These are phyloP conservation scores for Lithophane ornitopus DNA, from an alignment of 2,888 invertebrate genomes.

Conservation along the genomic window DNA sequence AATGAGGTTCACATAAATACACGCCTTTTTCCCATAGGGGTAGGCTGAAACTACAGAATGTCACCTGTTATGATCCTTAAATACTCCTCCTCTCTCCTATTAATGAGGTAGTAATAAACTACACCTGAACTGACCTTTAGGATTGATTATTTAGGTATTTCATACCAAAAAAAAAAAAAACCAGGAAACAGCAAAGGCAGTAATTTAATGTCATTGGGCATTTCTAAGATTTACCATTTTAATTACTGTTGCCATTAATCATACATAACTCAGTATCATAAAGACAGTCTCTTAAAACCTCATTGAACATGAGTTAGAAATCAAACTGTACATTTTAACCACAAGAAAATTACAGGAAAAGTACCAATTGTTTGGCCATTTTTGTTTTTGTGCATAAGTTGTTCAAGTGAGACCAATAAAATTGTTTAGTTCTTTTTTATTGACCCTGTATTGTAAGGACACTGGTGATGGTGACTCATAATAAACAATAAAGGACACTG, in stretches of 20 bases:
- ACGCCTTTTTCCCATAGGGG: too few species aligned
- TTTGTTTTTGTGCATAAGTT: conserved; percentile 14
- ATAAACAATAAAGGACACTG: conserved; percentile 34
- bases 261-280: conserved; percentile 1
- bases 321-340: conserved; percentile 1
- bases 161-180: not conserved
- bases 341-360: conserved; percentile 19
- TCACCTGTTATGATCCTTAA: too few species aligned
- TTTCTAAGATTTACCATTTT: not conserved
- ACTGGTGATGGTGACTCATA: conserved; percentile 39
- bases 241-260: not conserved
- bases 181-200: not conserved
- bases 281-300: conserved; percentile 1
- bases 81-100: too few species aligned
- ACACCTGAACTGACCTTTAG: not conserved
- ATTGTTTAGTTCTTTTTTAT: conserved; percentile 37
- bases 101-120: too few species aligned
- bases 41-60: too few species aligned
- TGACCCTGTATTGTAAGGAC: conserved; percentile 43
- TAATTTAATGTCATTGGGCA: not conserved
- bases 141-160: too few species aligned
- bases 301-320: not conserved
- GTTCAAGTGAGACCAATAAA: conserved; percentile 46
- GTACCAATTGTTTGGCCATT: not conserved
- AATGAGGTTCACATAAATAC: not conserved